Conservation (phyloP, 2,797 vertebrate genomes). For the Myripristis jacobus region DNA sequence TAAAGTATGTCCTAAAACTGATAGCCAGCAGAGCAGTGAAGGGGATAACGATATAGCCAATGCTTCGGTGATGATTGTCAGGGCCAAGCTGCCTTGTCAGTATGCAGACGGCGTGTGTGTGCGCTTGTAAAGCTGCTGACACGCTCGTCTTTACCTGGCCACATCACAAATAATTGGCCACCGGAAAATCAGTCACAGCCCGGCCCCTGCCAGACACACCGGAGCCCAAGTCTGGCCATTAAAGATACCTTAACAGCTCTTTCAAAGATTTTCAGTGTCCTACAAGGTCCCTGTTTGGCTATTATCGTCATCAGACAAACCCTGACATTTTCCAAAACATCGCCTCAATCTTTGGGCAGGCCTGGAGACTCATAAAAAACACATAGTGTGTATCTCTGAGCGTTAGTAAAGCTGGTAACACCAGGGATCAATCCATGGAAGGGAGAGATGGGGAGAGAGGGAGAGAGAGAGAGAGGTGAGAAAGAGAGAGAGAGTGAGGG, state of each 20-base stretch:
- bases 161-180: constrained; percentile 78
- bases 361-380: constrained; percentile 64
- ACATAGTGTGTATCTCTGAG: constrained; percentile 46
- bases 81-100: constrained; percentile 66
- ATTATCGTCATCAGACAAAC: constrained; percentile 72
- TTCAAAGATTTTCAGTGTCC: constrained; percentile 67
- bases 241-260: constrained; percentile 65
- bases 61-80: constrained; percentile 62
- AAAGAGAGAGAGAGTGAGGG: constrained; percentile 10
- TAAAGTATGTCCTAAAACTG: constrained; percentile 71
- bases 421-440: constrained; percentile 66
- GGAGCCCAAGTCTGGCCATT: constrained; percentile 59
- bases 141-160: constrained; percentile 75
- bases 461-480: constrained; percentile 27
- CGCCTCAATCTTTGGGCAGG: constrained; percentile 57
- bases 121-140: constrained; percentile 76
- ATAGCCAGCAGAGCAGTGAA: constrained; percentile 67
- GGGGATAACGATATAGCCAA: constrained; percentile 65
- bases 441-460: constrained; percentile 24
- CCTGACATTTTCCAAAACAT: constrained; percentile 70
- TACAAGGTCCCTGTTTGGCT: constrained; percentile 57
- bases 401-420: constrained; percentile 72
- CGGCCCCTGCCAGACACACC: constrained; percentile 64
- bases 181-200: constrained; percentile 74
- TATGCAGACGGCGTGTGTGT: constrained; percentile 68